Percentiles rank a stretch among this genome's conserved stretches.
Conservation (phyloP, 1,140 invertebrate species). For the Zaprionus taronus region DNA sequence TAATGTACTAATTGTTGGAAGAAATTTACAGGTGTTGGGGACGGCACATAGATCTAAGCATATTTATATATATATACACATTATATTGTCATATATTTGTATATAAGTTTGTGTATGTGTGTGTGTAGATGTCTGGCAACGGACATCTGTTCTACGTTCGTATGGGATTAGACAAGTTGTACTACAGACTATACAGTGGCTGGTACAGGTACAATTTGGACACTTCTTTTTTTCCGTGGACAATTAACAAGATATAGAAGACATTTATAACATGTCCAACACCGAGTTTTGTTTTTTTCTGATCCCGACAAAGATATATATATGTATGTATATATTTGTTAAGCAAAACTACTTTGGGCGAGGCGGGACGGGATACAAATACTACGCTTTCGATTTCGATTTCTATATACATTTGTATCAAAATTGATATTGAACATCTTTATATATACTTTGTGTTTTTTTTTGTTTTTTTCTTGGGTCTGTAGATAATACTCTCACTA, state of each 20-base stretch:
- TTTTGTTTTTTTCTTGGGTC: conserved; percentile 17
- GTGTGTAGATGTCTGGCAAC: conserved; percentile 44
- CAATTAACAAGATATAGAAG: conserved; percentile 57
- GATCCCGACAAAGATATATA: conserved; percentile 26
- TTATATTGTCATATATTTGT: conserved; percentile 12
- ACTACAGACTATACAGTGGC: conserved; percentile 52
- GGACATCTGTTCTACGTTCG: conserved; percentile 33
- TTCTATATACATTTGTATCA: conserved; percentile 35
- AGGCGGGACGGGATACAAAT: conserved; percentile 32
- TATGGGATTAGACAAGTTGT: conserved; percentile 65
- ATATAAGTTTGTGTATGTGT: conserved; percentile 39
- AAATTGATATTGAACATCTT: conserved; percentile 26
- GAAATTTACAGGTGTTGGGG: conserved; percentile 55
- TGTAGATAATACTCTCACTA: conserved; percentile 16
- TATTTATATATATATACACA: conserved; percentile 47
- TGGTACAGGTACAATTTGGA: conserved; percentile 19
- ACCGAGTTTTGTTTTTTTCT: conserved; percentile 43
- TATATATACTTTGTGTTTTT: conserved; percentile 79
- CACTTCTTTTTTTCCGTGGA: conserved; percentile 17
- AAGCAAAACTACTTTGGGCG: conserved; percentile 62
- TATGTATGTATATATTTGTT: conserved; percentile 19
- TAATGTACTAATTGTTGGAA: conserved; percentile 39
- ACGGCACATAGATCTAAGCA: conserved; percentile 32
- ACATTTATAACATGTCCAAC: conserved; percentile 67
- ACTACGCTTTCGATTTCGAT: conserved; percentile 55